Percentiles rank a stretch among this genome's conserved stretches.
phyloP scores from a whole-genome alignment of 2,888 invertebrate species.

The Hyposoter didymator region DNA sequence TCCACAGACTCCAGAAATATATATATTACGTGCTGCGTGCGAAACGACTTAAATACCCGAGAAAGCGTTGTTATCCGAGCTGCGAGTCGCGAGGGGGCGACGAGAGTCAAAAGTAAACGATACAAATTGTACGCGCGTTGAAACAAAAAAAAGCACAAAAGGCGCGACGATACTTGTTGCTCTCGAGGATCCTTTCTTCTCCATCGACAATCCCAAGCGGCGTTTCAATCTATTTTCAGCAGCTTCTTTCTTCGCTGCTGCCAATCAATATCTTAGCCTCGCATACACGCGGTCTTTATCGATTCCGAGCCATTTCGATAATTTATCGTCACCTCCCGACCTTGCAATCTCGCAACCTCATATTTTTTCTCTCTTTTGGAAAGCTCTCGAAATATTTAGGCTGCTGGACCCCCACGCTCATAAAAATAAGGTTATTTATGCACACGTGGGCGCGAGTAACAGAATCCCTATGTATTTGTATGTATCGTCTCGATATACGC shows the following conservation, averaged over 20 bases:
- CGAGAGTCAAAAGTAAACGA: constrained; percentile 38
- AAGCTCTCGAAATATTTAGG: constrained; percentile 2
- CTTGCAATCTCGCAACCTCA: background rate
- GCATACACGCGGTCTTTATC: background rate
- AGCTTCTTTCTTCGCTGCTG: background rate
- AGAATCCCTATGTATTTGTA: background rate
- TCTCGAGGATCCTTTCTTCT: background rate
- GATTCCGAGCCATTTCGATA: background rate
- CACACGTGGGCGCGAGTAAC: constrained; percentile 22
- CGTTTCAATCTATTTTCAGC: background rate
- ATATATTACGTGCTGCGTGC: constrained; percentile 33
- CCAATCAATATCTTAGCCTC: background rate
- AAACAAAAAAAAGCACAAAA: constrained; percentile 27
- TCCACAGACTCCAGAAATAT: background rate
- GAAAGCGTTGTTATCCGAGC: constrained; percentile 53
- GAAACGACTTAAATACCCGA: constrained; percentile 59
- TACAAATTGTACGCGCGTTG: constrained; percentile 37
- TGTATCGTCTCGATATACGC: background rate
- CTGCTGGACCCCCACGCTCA: constrained; percentile 6
- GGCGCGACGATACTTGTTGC: constrained; percentile 39
- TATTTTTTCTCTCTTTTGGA: background rate
- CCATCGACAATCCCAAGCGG: background rate
- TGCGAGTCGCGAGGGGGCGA: constrained; percentile 25
- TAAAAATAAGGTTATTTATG: constrained; percentile 30
- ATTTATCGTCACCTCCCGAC: constrained; percentile 14